Conservation (phyloP, 1,140 invertebrate genomes). For the Popillia japonica region DNA sequence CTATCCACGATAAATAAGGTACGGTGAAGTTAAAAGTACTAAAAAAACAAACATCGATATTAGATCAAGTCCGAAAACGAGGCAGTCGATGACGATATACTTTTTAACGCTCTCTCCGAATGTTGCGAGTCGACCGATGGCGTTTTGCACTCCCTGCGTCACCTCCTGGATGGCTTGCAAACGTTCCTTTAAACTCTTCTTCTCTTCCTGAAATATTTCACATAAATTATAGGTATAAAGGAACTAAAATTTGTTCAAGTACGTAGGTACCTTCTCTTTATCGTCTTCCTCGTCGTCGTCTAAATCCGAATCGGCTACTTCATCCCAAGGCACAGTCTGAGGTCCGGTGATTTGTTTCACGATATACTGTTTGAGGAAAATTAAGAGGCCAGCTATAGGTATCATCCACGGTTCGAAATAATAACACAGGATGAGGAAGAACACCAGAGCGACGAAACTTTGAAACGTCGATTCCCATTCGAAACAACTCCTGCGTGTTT, state of each 20-base stretch:
- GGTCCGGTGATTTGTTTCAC: slow-evolving; percentile 62
- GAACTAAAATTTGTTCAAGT: not conserved
- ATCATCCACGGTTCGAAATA: slow-evolving; percentile 91
- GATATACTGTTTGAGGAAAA: slow-evolving; percentile 80
- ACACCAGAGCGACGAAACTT: slow-evolving; percentile 85
- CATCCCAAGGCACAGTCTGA: slow-evolving; percentile 74
- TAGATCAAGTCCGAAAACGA: not conserved
- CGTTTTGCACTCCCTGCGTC: slow-evolving; percentile 92
- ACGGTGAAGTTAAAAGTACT: slow-evolving; percentile 97
- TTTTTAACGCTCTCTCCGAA: slow-evolving; percentile 93
- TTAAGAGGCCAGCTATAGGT: slow-evolving; percentile 76
- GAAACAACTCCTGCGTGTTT: slow-evolving; percentile 91
- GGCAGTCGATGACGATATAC: slow-evolving; percentile 65
- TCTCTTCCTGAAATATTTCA: slow-evolving; percentile 79
- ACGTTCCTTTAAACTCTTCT: slow-evolving; percentile 93
- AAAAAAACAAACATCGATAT: slow-evolving; percentile 55
- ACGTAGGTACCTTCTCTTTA: slow-evolving; percentile 70
- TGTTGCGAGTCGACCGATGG: slow-evolving; percentile 91
- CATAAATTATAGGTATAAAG: not conserved
- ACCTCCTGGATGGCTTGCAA: slow-evolving; percentile 96
- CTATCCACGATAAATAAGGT: slow-evolving; percentile 93
- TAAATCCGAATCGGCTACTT: slow-evolving; percentile 74
- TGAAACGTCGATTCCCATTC: slow-evolving; percentile 95
- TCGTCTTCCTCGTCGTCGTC: slow-evolving; percentile 79
- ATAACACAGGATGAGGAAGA: slow-evolving; percentile 83